phyloP scores from a whole-genome alignment of 2,888 invertebrate species.

The Meloe dianella region DNA sequence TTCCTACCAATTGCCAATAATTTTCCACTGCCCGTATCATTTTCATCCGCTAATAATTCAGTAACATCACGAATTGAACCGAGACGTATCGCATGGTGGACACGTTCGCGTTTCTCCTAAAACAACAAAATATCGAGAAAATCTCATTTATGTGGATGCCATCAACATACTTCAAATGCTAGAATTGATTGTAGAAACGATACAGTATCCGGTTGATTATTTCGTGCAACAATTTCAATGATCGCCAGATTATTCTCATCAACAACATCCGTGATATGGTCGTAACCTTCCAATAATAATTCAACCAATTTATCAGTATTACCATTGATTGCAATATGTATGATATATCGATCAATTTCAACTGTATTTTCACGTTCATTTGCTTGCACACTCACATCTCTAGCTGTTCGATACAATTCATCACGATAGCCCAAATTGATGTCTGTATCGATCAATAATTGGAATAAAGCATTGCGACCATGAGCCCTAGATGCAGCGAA shows the following conservation, averaged over 20 bases:
- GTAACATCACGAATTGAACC: conserved; percentile 69
- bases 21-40: conserved; percentile 63
- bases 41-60: conserved; percentile 62
- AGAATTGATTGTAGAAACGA: conserved; percentile 75
- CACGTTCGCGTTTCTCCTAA: conserved; percentile 77
- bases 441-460: conserved; percentile 79
- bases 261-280: conserved; percentile 80
- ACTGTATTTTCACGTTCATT: conserved; percentile 78
- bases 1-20: conserved; percentile 69
- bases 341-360: conserved; percentile 81
- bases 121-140: conserved; percentile 13
- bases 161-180: conserved; percentile 71
- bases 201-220: conserved; percentile 71
- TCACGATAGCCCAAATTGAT: conserved; percentile 83
- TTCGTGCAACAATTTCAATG: conserved; percentile 71
- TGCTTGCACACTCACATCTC: conserved; percentile 84
- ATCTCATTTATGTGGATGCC: too few relatives aligned
- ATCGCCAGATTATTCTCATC: conserved; percentile 76
- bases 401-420: conserved; percentile 83
- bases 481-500: conserved; percentile 86
- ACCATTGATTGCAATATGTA: conserved; percentile 81
- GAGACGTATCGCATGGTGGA: conserved; percentile 74
- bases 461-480: conserved; percentile 78
- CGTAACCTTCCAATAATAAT: conserved; percentile 81
- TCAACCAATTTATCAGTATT: conserved; percentile 70